Conservation (phyloP, 2,113 vertebrate genomes). For the rat (Rattus norvegicus) region DNA sequence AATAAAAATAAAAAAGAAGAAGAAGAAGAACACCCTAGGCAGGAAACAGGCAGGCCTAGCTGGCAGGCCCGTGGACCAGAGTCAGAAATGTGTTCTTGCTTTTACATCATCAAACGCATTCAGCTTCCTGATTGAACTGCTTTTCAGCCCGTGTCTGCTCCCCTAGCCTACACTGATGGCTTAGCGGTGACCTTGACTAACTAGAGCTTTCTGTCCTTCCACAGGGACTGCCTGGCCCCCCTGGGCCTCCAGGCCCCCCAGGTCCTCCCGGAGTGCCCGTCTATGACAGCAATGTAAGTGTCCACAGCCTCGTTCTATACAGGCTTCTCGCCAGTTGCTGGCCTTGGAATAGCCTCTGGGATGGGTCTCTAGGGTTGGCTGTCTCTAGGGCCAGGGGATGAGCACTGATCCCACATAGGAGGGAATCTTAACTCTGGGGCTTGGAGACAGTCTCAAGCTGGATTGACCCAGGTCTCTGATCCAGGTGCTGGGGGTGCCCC, state of each 20-base stretch:
- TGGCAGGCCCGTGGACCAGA: fast-evolving
- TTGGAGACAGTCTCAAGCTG: background rate
- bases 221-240: constrained; percentile 72
- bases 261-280: constrained; percentile 44
- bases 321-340: background rate
- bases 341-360: background rate
- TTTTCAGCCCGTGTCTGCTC: fast-evolving
- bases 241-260: constrained; percentile 66
- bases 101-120: fast-evolving
- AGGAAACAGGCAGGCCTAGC: fast-evolving
- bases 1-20: too few relatives aligned
- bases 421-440: too few relatives aligned
- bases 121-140: too few relatives aligned
- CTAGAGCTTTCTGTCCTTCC: background rate
- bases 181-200: background rate
- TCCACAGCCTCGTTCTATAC: fast-evolving
- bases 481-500: too few relatives aligned
- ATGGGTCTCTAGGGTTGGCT: too few relatives aligned
- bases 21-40: too few relatives aligned
- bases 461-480: background rate
- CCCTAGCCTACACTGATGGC: fast-evolving
- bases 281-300: constrained; percentile 75
- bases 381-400: background rate
- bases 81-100: fast-evolving
- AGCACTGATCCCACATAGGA: background rate